Conservation (phyloP, 1,140 invertebrate genomes). For the Philotrypesis tridentata region DNA sequence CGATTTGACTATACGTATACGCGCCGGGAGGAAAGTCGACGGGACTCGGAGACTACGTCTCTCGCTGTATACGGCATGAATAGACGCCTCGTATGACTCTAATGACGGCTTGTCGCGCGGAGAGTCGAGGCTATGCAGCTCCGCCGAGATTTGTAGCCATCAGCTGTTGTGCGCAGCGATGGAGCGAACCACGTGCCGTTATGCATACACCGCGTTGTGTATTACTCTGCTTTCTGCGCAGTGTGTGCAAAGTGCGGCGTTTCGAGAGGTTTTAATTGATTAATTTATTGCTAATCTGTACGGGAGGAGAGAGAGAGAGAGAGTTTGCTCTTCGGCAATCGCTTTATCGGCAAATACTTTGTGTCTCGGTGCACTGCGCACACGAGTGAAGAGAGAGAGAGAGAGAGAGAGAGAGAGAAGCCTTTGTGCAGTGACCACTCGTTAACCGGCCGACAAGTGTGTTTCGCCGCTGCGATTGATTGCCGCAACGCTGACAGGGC, state of each 20-base stretch:
- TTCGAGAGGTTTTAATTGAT: constrained; percentile 28
- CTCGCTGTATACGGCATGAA: no score
- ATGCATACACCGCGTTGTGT: not conserved
- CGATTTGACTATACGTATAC: constrained; percentile 10
- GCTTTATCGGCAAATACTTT: not conserved
- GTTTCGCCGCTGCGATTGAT: not conserved
- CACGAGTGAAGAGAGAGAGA: no score
- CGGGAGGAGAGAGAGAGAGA: no score
- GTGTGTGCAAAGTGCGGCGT: not conserved
- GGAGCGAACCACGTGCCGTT: not conserved
- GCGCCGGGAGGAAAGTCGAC: not conserved
- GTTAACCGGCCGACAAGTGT: not conserved
- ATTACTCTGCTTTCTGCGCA: no score
- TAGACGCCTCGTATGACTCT: not conserved
- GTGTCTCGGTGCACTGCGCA: no score
- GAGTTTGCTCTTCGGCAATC: not conserved
- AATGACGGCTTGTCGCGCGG: constrained; percentile 30
- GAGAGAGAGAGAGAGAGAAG: not conserved
- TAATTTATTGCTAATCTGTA: constrained; percentile 33
- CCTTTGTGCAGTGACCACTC: not conserved
- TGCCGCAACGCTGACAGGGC: not conserved
- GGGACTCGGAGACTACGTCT: no score
- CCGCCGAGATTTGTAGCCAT: no score
- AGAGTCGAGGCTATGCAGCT: no score
- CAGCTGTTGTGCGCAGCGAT: constrained; percentile 12